A percentile compares a stretch with the other conserved stretches of the same genome.
Conservation (phyloP, 2,888 invertebrate genomes). For the Dexiosoma caninum region DNA sequence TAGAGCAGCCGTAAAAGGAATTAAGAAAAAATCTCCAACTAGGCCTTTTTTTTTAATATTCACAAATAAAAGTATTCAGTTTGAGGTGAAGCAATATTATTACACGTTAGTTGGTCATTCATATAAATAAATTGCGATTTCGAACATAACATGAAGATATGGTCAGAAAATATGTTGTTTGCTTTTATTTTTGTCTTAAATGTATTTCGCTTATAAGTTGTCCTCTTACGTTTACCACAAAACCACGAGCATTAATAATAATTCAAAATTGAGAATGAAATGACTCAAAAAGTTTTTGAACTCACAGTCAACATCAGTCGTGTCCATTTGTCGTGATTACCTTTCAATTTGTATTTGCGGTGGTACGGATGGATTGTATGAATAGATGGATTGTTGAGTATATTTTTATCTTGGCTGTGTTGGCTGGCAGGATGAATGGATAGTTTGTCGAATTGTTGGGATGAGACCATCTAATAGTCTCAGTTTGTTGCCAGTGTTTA, state of each 20-base stretch:
- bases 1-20: too few relatives aligned
- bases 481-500: constrained; percentile 31
- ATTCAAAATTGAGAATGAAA: constrained; percentile 58
- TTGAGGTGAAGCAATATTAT: too few relatives aligned
- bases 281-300: constrained; percentile 58
- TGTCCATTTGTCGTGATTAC: constrained; percentile 71
- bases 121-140: constrained; percentile 67
- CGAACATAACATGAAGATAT: constrained; percentile 40
- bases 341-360: constrained; percentile 73
- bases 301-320: constrained; percentile 61
- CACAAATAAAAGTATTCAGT: too few relatives aligned
- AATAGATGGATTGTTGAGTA: constrained; percentile 19
- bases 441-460: constrained; percentile 36
- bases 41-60: too few relatives aligned
- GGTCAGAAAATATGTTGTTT: constrained; percentile 33
- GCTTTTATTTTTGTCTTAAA: background rate
- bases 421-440: constrained; percentile 20
- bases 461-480: too few relatives aligned
- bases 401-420: background rate
- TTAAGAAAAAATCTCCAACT: too few relatives aligned
- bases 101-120: constrained; percentile 71
- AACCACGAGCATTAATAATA: constrained; percentile 62
- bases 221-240: constrained; percentile 54
- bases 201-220: constrained; percentile 1
- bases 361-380: constrained; percentile 39